phyloP scores from a whole-genome alignment of 2,888 invertebrate species.

The Digitonthophagus gazella region DNA sequence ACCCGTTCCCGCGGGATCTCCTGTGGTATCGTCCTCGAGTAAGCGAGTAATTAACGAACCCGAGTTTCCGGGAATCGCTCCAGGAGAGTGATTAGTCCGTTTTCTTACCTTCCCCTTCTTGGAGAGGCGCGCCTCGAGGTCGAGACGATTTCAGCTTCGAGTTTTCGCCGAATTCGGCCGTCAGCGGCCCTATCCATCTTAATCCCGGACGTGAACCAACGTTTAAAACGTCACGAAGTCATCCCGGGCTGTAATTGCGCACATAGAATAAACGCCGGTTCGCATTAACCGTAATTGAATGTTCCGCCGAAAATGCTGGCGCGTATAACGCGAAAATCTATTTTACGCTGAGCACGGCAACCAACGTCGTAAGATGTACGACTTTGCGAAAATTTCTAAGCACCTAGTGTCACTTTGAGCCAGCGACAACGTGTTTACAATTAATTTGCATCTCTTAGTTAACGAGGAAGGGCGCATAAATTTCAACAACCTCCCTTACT shows the following conservation, averaged over 20 bases:
- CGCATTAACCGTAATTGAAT: constrained; percentile 2
- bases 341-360: neutral
- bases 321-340: neutral
- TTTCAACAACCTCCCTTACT: neutral
- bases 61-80: constrained; percentile 1
- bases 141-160: constrained; percentile 18
- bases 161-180: constrained; percentile 19
- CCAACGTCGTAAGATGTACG: neutral
- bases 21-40: constrained; percentile 1
- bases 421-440: constrained; percentile 14
- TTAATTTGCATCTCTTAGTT: constrained; percentile 13
- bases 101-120: constrained; percentile 16
- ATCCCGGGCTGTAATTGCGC: neutral
- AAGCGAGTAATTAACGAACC: constrained; percentile 12
- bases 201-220: constrained; percentile 18
- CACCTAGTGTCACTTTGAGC: neutral
- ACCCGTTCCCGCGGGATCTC: constrained; percentile 10
- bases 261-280: neutral
- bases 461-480: constrained; percentile 10
- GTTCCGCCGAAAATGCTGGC: neutral
- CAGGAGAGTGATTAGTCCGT: constrained; percentile 25
- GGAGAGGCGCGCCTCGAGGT: neutral
- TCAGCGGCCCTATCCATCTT: constrained; percentile 21
- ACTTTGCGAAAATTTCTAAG: neutral
- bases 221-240: constrained; percentile 20